phyloP scores from a whole-genome alignment of 2,888 invertebrate species.

The Drosophila demipolita region DNA sequence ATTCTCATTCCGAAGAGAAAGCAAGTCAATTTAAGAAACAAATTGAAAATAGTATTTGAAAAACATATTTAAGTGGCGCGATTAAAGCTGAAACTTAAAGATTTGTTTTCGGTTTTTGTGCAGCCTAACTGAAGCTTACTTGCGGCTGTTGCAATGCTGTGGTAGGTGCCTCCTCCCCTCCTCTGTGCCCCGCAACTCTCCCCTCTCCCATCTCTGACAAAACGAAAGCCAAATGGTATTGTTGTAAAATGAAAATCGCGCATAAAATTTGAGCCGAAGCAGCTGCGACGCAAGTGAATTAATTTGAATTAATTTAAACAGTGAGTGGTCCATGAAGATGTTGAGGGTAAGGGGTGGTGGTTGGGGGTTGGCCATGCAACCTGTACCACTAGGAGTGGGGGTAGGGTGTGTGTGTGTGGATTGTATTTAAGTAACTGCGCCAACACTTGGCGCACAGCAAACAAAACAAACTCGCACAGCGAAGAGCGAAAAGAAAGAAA shows the following conservation, averaged over 20 bases:
- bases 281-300: conserved; percentile 82
- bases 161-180: not conserved
- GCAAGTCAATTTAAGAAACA: not conserved
- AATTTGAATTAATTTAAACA: conserved; percentile 81
- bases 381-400: conserved; percentile 11
- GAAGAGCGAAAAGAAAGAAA: not conserved
- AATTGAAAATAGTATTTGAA: not conserved
- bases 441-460: conserved; percentile 67
- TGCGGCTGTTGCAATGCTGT: conserved; percentile 6
- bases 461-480: conserved; percentile 9
- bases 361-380: conserved; percentile 18
- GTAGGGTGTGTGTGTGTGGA: conserved; percentile 5
- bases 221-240: conserved; percentile 63
- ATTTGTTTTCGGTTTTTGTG: not conserved
- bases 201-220: not conserved
- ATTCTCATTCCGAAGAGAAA: not conserved
- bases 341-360: not conserved
- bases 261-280: conserved; percentile 80
- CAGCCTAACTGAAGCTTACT: not conserved
- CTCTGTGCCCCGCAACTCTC: not conserved
- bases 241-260: conserved; percentile 76
- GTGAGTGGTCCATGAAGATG: conserved; percentile 33
- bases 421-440: conserved; percentile 75
- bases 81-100: not conserved
- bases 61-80: not conserved